Evolutionary conservation across 2,888 invertebrate species (phyloP).

Genomic region (Magallana nippona): DNA sequence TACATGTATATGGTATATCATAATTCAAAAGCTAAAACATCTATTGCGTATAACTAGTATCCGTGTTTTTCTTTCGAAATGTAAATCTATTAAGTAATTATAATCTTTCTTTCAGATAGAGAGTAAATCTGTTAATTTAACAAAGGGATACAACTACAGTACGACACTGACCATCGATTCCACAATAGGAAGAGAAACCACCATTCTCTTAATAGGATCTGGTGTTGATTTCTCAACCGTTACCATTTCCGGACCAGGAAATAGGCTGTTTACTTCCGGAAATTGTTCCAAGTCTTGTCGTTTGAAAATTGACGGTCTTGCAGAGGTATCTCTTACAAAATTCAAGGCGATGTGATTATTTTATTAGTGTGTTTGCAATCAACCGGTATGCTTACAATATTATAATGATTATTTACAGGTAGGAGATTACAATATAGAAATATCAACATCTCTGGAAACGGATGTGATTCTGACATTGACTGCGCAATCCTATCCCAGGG

Average conservation of each 20-base stretch:
- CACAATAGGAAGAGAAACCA: constrained; percentile 56
- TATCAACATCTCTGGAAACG: not conserved
- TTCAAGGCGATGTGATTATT: not conserved
- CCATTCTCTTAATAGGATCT: constrained; percentile 37
- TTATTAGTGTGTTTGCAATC: not conserved
- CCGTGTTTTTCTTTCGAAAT: too few species aligned
- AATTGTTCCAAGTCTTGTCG: not conserved
- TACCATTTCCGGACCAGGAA: not conserved
- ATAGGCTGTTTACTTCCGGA: not conserved
- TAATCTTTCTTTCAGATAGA: constrained; percentile 34
- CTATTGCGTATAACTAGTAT: too few species aligned
- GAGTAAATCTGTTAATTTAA: constrained; percentile 45
- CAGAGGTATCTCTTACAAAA: constrained; percentile 27
- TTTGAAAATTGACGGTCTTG: constrained; percentile 24
- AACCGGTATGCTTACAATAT: too few species aligned
- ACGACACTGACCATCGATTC: constrained; percentile 57
- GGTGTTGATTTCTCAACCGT: not conserved
- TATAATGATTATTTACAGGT: not conserved
- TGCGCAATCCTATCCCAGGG: constrained; percentile 18
- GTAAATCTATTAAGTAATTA: not conserved
- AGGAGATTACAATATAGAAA: not conserved
- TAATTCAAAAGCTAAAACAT: too few species aligned
- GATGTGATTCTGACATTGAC: not conserved
- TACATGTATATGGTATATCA: too few species aligned
- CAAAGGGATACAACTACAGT: constrained; percentile 25